Conservation (phyloP, 2,113 vertebrate genomes). For the Perognathus longimembris region DNA sequence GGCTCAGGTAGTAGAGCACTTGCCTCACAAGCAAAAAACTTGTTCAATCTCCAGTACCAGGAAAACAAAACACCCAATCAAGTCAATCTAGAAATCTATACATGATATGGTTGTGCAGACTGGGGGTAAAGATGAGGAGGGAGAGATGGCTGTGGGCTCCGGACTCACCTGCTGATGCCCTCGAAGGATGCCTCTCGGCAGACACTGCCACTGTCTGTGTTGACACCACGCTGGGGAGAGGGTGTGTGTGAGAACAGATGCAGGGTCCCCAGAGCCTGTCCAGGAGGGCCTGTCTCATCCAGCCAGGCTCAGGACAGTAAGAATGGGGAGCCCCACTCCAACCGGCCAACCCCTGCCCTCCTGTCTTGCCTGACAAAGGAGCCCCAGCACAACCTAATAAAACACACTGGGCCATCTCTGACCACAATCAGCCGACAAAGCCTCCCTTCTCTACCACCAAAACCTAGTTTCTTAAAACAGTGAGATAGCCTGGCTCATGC, state of each 20-base stretch:
- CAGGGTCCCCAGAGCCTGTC: not conserved
- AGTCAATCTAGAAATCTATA: not conserved
- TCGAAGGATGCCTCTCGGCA: slow-evolving; percentile 95
- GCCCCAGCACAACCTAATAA: not conserved
- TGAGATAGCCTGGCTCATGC: not conserved
- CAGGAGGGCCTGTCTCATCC: not conserved
- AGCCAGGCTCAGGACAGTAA: not conserved
- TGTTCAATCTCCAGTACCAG: too few species aligned
- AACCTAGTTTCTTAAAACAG: not conserved
- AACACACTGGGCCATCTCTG: not conserved
- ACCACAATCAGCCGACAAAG: not conserved
- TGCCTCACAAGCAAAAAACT: too few species aligned
- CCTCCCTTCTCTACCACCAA: not conserved
- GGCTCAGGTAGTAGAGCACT: too few species aligned
- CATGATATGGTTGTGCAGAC: not conserved
- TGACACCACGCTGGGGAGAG: slow-evolving; percentile 90
- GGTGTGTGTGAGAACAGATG: not conserved
- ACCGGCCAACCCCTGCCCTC: not conserved
- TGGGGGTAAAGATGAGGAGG: not conserved
- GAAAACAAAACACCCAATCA: not conserved
- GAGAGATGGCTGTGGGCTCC: not conserved
- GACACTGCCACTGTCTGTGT: slow-evolving; percentile 94
- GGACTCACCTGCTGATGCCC: slow-evolving; percentile 95
- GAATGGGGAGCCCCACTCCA: not conserved
- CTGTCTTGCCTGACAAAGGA: not conserved